Percentiles rank a stretch among this genome's conserved stretches.
These are phyloP conservation scores for Natrix natrix DNA, from an alignment of 2,797 vertebrate species.

Conservation along the genomic window DNA sequence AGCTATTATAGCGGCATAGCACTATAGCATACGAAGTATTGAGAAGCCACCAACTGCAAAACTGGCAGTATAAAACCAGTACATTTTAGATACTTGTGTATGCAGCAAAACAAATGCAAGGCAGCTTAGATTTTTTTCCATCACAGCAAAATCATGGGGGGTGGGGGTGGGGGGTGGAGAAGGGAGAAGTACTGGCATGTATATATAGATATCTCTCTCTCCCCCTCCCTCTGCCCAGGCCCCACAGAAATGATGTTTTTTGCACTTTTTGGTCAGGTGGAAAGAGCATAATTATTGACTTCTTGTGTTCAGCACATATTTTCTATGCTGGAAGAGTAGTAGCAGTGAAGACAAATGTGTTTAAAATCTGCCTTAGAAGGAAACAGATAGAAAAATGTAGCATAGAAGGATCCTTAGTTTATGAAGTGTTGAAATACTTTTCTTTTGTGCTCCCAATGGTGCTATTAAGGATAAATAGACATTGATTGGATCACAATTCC, in stretches of 20 bases:
- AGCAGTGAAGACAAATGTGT: neutral
- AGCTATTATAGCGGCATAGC: neutral
- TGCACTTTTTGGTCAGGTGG: neutral
- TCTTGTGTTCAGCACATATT: neutral
- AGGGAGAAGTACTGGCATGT: neutral
- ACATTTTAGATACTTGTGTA: neutral
- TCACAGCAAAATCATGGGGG: neutral
- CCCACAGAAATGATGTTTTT: neutral
- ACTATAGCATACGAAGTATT: neutral
- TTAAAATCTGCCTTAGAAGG: neutral
- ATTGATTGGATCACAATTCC: neutral
- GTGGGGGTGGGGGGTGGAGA: neutral
- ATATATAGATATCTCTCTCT: neutral
- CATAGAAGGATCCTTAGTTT: neutral
- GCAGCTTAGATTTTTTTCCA: neutral
- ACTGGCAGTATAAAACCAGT: neutral
- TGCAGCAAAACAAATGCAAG: neutral
- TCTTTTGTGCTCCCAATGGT: neutral
- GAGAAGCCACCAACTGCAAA: neutral
- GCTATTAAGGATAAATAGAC: neutral
- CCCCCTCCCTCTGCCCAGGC: fast-evolving
- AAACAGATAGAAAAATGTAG: neutral
- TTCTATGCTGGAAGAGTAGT: neutral
- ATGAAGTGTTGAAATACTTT: neutral
- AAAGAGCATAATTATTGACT: neutral